Conservation (phyloP, 2,797 vertebrate genomes). For the Tachyglossus aculeatus region DNA sequence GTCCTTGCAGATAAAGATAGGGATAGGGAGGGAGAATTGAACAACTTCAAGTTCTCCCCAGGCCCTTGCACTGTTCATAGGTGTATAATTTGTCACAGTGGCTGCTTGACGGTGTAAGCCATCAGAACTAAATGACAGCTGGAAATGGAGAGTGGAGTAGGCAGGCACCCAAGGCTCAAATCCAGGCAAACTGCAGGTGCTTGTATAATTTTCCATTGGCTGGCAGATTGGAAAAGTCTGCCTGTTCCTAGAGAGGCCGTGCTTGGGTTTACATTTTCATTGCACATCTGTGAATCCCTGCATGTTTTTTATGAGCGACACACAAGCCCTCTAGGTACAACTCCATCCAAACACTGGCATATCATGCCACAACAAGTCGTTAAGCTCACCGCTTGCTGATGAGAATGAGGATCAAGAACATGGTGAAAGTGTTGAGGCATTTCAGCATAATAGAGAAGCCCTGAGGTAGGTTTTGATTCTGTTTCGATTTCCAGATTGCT, state of each 20-base stretch:
- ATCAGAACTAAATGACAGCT: constrained; percentile 18
- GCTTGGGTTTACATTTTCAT: constrained; percentile 5
- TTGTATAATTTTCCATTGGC: constrained; percentile 13
- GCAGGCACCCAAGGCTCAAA: constrained; percentile 2
- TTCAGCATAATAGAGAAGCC: accelerated
- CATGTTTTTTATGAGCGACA: neutral
- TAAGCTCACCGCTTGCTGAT: no score
- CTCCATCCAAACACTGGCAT: no score
- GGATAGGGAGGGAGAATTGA: neutral
- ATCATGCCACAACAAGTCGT: no score
- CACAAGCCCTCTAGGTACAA: constrained; percentile 21
- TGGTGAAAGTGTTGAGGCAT: neutral
- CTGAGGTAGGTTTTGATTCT: neutral
- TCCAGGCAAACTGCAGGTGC: constrained; percentile 49
- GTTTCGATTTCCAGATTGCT: no score
- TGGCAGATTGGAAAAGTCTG: constrained; percentile 22
- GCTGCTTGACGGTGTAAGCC: neutral
- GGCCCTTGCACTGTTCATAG: accelerated
- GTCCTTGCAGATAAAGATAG: neutral
- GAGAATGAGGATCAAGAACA: neutral
- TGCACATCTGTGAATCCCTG: constrained; percentile 9
- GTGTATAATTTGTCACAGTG: neutral
- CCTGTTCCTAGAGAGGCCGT: constrained; percentile 11
- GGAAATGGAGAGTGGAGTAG: constrained; percentile 7
- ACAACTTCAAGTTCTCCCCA: neutral